Conservation (phyloP, 2,888 invertebrate genomes). For the Sarcophaga variegata region DNA sequence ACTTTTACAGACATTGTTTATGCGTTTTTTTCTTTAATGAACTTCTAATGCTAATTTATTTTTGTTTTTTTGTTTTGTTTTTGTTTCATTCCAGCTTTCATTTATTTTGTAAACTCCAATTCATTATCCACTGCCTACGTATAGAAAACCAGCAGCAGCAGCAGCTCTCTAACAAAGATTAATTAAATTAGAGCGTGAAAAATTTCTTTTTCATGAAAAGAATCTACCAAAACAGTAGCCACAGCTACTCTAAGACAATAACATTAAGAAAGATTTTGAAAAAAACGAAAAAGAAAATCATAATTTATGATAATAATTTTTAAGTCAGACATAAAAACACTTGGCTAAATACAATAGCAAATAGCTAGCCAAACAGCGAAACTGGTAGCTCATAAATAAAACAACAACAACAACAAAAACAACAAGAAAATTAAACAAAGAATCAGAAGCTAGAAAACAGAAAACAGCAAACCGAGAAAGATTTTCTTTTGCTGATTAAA, state of each 20-base stretch:
- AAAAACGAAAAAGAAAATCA: slow-evolving; percentile 66
- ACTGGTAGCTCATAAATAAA: slow-evolving; percentile 59
- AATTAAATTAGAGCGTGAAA: slow-evolving; percentile 78
- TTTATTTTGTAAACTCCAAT: slow-evolving; percentile 27
- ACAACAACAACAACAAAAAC: background rate
- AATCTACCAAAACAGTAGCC: slow-evolving; percentile 69
- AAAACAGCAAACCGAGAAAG: background rate
- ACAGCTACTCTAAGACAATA: slow-evolving; percentile 61
- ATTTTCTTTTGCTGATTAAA: background rate
- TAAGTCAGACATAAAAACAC: slow-evolving; percentile 76
- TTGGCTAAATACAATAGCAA: slow-evolving; percentile 63
- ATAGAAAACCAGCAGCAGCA: slow-evolving; percentile 8
- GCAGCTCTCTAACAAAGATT: slow-evolving; percentile 67
- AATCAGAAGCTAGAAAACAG: background rate
- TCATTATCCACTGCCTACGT: background rate
- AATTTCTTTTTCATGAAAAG: slow-evolving; percentile 64
- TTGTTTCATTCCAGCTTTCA: slow-evolving; percentile 55
- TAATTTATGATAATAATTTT: slow-evolving; percentile 80
- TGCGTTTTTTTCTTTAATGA: background rate
- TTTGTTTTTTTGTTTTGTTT: background rate
- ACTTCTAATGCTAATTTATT: slow-evolving; percentile 2
- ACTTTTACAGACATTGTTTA: background rate
- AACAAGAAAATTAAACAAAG: background rate
- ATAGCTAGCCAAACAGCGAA: slow-evolving; percentile 66
- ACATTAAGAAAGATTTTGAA: slow-evolving; percentile 64